Percentiles rank a stretch among this genome's conserved stretches.
phyloP scores from a whole-genome alignment of 2,797 vertebrate species.

The Anniella stebbinsi region DNA sequence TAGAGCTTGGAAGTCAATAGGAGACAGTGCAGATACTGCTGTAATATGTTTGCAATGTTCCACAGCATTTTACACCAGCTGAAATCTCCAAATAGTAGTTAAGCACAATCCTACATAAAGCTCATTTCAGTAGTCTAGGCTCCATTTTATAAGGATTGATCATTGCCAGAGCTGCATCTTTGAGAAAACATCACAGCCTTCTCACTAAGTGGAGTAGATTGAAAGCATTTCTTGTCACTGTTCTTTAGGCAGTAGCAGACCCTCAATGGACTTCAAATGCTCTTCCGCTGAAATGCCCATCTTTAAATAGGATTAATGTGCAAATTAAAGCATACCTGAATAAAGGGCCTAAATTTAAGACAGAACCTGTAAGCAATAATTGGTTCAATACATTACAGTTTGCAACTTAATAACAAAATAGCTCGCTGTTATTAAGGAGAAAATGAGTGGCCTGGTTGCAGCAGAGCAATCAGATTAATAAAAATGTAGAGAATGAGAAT shows the following conservation, averaged over 20 bases:
- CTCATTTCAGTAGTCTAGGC: neutral
- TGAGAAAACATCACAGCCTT: neutral
- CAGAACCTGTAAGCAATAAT: neutral
- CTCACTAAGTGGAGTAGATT: neutral
- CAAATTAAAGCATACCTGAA: neutral
- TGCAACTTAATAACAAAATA: neutral
- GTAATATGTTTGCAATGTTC: neutral
- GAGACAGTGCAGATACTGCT: neutral
- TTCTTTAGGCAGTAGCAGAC: neutral
- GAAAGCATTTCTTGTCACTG: neutral
- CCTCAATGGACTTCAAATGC: neutral
- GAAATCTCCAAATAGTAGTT: neutral
- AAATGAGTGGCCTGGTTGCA: neutral
- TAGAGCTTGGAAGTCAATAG: neutral
- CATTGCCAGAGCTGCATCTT: neutral
- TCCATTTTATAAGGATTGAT: neutral
- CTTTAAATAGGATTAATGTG: neutral
- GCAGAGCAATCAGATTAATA: slow-evolving; percentile 23
- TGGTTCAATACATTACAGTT: too few relatives aligned
- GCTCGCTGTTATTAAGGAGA: neutral
- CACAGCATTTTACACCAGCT: neutral
- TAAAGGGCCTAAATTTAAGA: neutral
- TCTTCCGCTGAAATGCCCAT: neutral
- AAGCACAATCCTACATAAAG: neutral
- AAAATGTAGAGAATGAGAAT: slow-evolving; percentile 30